These are phyloP conservation scores for Oeneis ivallda DNA, from an alignment of 2,888 invertebrate genomes.

Conservation along the genomic window DNA sequence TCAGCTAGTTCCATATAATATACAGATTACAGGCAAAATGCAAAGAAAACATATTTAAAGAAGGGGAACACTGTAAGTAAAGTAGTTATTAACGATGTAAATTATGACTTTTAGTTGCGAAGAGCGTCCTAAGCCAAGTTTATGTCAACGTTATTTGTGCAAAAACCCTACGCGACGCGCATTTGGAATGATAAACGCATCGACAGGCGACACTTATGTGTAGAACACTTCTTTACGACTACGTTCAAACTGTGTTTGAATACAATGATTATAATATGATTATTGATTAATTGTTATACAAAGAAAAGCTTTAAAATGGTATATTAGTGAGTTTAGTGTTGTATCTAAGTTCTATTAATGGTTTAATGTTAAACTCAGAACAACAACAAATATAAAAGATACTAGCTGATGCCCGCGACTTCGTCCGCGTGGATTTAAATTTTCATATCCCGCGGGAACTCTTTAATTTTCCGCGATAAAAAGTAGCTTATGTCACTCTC, in stretches of 20 bases:
- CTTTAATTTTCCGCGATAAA: no score
- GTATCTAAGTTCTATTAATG: no score
- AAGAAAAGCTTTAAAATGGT: neutral
- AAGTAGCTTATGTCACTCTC: no score
- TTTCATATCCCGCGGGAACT: no score
- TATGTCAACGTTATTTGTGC: conserved; percentile 24
- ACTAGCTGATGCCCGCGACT: no score
- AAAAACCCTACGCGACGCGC: conserved; percentile 11
- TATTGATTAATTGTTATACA: neutral
- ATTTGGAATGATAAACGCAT: conserved; percentile 21
- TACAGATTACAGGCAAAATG: no score
- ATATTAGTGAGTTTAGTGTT: no score
- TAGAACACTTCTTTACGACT: conserved; percentile 6
- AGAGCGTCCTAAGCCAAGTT: conserved; percentile 18
- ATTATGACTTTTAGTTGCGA: conserved; percentile 23
- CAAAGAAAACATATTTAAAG: conserved; percentile 1
- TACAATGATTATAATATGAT: no score
- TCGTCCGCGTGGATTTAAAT: no score
- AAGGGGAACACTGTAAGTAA: conserved; percentile 20
- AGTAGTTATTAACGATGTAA: conserved; percentile 24
- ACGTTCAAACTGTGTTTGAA: conserved; percentile 1
- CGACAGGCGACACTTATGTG: conserved; percentile 13
- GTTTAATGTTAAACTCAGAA: no score
- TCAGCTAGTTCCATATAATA: neutral
- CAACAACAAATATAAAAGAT: no score